Evolutionary conservation across 2,888 invertebrate genomes (phyloP).

Genomic region (Campoplex nolae): DNA sequence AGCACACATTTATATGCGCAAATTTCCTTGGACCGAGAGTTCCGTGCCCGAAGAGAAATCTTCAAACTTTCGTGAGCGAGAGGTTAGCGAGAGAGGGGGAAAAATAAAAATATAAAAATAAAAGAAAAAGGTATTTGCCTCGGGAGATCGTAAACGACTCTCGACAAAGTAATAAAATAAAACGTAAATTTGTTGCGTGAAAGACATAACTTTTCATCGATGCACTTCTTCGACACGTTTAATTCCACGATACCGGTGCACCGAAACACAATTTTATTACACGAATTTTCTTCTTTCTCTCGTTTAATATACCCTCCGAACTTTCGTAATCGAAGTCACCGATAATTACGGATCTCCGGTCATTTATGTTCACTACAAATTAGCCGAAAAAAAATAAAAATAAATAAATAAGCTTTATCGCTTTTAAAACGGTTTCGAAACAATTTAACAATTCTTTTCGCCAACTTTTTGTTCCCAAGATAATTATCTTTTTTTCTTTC

Average conservation of each 20-base stretch:
- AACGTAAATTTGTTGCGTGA: constrained; percentile 55
- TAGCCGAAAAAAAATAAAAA: not conserved
- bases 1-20: constrained; percentile 43
- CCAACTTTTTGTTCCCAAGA: not conserved
- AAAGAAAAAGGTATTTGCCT: constrained; percentile 2
- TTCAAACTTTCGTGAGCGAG: constrained; percentile 45
- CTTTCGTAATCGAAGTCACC: not conserved
- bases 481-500: not conserved
- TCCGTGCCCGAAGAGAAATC: constrained; percentile 42
- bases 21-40: not conserved
- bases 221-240: constrained; percentile 48
- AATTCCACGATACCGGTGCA: not conserved
- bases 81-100: not conserved
- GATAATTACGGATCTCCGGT: constrained; percentile 8
- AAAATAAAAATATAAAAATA: too few species aligned
- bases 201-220: constrained; percentile 61
- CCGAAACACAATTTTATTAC: constrained; percentile 27
- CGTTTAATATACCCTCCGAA: not conserved
- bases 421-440: not conserved
- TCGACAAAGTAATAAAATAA: constrained; percentile 64
- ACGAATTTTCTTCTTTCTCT: not conserved
- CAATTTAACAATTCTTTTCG: not conserved
- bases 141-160: constrained; percentile 58
- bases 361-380: constrained; percentile 4
- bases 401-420: not conserved